Conservation (phyloP, 2,113 vertebrate genomes). For the Phalacrocorax brasilianus region DNA sequence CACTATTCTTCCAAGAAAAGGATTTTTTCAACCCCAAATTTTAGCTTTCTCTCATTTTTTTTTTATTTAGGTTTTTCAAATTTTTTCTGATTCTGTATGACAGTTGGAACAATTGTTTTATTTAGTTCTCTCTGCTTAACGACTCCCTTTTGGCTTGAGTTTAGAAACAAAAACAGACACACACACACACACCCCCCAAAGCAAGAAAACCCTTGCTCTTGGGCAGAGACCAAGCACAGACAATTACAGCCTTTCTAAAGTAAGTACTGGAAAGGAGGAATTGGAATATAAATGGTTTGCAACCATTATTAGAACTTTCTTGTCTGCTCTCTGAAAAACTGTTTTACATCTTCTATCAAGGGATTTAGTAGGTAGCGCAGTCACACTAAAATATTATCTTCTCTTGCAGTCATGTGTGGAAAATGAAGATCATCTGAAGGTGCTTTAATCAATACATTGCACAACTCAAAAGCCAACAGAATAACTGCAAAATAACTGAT, state of each 20-base stretch:
- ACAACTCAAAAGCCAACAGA: background rate
- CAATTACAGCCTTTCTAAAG: background rate
- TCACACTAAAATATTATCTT: background rate
- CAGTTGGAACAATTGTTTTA: background rate
- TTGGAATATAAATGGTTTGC: background rate
- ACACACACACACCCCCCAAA: too few relatives aligned
- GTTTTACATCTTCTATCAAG: background rate
- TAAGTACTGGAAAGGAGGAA: background rate
- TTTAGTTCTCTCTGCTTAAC: background rate
- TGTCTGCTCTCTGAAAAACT: background rate
- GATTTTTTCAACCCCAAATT: background rate
- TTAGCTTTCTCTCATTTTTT: background rate
- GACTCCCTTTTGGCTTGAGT: background rate
- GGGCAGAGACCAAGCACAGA: background rate
- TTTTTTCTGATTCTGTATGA: background rate
- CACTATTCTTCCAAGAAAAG: background rate
- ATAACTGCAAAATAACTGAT: background rate
- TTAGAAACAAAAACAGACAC: background rate
- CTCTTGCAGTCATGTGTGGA: background rate
- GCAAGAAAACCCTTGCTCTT: background rate
- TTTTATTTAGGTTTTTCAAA: background rate
- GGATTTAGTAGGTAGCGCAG: background rate
- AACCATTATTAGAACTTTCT: background rate
- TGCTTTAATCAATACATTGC: background rate
- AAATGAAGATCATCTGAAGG: background rate